These are phyloP conservation scores for Tricholauxania praeusta DNA, from an alignment of 2,888 invertebrate species.

Conservation along the genomic window DNA sequence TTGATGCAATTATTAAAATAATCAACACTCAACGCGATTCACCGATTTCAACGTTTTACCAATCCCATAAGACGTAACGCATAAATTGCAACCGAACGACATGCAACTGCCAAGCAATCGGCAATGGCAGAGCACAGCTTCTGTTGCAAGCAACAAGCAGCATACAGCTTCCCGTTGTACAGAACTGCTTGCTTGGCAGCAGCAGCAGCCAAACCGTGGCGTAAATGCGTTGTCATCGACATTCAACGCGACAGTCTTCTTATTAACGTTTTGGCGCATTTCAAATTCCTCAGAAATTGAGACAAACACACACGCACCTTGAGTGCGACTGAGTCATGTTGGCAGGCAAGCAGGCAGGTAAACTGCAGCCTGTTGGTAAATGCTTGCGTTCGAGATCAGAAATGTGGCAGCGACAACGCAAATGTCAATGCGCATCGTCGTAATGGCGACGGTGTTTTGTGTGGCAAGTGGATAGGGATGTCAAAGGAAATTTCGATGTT, in stretches of 20 bases:
- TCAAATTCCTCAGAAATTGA: constrained; percentile 20
- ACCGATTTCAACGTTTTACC: constrained; percentile 2
- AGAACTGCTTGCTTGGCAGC: not conserved
- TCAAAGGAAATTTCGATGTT: too few species aligned
- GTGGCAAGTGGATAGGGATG: not conserved
- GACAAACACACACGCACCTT: not conserved
- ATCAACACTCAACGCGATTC: constrained; percentile 20
- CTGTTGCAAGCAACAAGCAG: constrained; percentile 15
- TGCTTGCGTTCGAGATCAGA: not conserved
- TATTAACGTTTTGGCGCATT: constrained; percentile 22
- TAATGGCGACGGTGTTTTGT: constrained; percentile 6
- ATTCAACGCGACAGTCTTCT: not conserved
- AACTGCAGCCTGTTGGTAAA: not conserved
- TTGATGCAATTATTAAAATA: constrained; percentile 27
- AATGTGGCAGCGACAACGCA: constrained; percentile 21
- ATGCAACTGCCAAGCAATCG: constrained; percentile 14
- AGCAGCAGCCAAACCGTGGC: not conserved
- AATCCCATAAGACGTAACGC: constrained; percentile 18
- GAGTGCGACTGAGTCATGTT: not conserved
- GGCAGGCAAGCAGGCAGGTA: not conserved
- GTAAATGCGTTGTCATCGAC: constrained; percentile 6
- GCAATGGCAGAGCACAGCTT: not conserved
- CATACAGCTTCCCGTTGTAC: constrained; percentile 14
- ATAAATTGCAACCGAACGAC: constrained; percentile 35
- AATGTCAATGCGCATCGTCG: constrained; percentile 36